Conservation (phyloP, 1,140 invertebrate genomes). For the Myzus persicae region DNA sequence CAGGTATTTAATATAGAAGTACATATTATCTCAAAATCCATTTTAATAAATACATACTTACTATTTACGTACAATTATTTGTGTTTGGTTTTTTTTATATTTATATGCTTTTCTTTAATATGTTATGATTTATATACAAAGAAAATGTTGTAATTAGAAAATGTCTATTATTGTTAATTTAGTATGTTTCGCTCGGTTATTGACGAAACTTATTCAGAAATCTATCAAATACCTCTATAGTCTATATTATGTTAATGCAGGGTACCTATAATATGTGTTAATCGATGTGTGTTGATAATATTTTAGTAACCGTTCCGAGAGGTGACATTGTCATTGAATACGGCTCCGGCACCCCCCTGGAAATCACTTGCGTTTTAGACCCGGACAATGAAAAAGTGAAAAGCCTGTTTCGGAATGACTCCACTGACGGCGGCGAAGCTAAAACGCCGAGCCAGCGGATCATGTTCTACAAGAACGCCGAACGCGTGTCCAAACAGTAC, state of each 20-base stretch:
- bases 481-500: conserved; percentile 66
- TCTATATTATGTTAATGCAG: not conserved
- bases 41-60: not conserved
- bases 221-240: not conserved
- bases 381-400: conserved; percentile 63
- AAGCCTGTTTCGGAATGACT: conserved; percentile 66
- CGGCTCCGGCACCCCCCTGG: conserved; percentile 66
- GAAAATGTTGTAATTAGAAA: conserved; percentile 6
- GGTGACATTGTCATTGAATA: conserved; percentile 68
- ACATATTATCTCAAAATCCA: not conserved
- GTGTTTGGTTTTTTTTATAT: not conserved
- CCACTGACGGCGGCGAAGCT: conserved; percentile 63
- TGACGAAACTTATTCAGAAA: not conserved
- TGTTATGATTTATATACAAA: not conserved
- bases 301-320: conserved; percentile 66
- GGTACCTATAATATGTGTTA: not conserved
- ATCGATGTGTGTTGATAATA: not conserved
- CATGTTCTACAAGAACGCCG: conserved; percentile 65
- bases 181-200: not conserved
- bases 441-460: conserved; percentile 66
- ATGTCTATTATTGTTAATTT: not conserved
- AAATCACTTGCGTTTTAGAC: conserved; percentile 67
- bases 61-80: not conserved
- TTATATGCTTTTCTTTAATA: not conserved
- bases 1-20: not conserved